Conservation (phyloP, 2,797 vertebrate species). For the Eleutherodactylus coqui region DNA sequence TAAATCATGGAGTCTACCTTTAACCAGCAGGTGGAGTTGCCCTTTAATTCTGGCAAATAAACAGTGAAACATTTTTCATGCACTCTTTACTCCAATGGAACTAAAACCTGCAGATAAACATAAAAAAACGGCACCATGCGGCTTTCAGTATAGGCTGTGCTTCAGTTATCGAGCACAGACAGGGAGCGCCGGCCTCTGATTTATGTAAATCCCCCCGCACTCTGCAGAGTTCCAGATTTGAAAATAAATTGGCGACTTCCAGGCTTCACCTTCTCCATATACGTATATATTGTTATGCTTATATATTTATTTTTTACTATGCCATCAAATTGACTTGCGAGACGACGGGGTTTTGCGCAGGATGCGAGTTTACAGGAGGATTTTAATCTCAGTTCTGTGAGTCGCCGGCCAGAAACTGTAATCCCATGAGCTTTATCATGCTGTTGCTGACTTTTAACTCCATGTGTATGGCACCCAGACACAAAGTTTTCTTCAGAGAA, state of each 20-base stretch:
- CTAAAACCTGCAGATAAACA: slow-evolving; percentile 24
- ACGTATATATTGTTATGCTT: slow-evolving; percentile 66
- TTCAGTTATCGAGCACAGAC: slow-evolving; percentile 14
- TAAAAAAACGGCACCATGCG: slow-evolving; percentile 2
- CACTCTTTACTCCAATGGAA: slow-evolving; percentile 8
- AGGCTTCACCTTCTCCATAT: slow-evolving; percentile 69
- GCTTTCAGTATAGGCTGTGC: background rate
- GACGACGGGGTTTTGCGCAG: background rate
- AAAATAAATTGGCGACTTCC: slow-evolving; percentile 75
- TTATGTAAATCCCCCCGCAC: slow-evolving; percentile 74
- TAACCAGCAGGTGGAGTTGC: slow-evolving; percentile 1
- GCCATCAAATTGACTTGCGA: slow-evolving; percentile 21
- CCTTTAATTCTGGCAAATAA: background rate
- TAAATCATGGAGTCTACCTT: background rate
- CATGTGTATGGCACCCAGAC: background rate
- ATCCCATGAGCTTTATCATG: slow-evolving; percentile 68
- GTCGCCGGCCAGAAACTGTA: slow-evolving; percentile 69
- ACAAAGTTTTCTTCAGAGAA: background rate
- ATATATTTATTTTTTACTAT: slow-evolving; percentile 68
- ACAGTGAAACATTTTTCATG: background rate
- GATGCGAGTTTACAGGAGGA: slow-evolving; percentile 67
- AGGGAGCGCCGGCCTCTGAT: slow-evolving; percentile 65
- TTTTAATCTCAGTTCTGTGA: slow-evolving; percentile 71
- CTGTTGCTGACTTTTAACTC: slow-evolving; percentile 68
- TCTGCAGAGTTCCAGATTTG: slow-evolving; percentile 70